Percentiles rank a stretch among this genome's conserved stretches.
These are phyloP conservation scores for Apteryx mantelli DNA, from an alignment of 2,113 vertebrate genomes.

Conservation along the genomic window DNA sequence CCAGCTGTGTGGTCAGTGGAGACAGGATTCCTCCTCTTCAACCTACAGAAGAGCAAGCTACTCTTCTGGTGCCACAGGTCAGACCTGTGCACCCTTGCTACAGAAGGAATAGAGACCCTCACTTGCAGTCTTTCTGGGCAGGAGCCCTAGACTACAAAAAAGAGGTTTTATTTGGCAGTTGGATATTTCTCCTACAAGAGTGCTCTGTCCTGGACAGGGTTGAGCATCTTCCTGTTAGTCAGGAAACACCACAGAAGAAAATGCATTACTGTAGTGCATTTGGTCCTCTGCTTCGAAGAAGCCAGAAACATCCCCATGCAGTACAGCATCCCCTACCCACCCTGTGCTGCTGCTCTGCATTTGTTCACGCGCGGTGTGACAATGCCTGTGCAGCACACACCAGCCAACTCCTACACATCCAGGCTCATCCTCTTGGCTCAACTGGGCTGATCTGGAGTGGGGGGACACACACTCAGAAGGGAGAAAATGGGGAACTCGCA, in stretches of 20 bases:
- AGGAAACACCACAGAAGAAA: neutral
- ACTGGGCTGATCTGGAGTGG: neutral
- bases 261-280: too few relatives aligned
- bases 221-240: neutral
- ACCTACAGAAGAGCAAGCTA: neutral
- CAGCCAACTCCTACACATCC: neutral
- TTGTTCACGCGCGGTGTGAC: accelerated
- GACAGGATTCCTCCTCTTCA: neutral
- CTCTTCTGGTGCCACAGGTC: neutral
- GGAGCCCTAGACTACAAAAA: neutral
- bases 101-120: neutral
- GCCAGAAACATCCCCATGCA: neutral
- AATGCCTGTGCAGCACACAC: neutral
- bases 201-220: neutral
- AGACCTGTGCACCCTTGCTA: neutral
- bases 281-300: neutral
- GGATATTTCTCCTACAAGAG: neutral
- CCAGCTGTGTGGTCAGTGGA: neutral
- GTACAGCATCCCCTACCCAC: neutral
- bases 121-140: neutral
- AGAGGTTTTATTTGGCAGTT: neutral
- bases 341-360: neutral
- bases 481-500: neutral
- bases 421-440: neutral
- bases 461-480: neutral